Base-by-base conservation (phyloP, 2,888 invertebrate genomes). In the Nezara viridula region DNA sequence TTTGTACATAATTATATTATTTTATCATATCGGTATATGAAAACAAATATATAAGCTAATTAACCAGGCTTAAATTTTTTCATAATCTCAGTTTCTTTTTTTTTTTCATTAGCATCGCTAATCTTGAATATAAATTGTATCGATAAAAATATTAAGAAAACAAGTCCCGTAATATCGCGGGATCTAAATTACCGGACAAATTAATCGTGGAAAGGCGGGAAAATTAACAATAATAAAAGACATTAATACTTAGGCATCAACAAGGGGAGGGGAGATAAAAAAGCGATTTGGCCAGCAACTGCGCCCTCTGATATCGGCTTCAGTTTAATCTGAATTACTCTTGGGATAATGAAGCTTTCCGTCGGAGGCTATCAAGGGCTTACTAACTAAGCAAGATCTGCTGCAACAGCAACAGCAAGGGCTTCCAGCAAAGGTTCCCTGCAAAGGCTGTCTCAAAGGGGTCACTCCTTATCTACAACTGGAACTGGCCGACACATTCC, bases 191-290 rank as follows among this genome's bases (percentile, higher is more conserved):
- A 66, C 66, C 32, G 66, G 66, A 66, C 32, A 32, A 32, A 66
- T 66, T 66, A 66, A 66, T 66, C 7, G 32, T 32, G 66, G 32
- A 32, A 66, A 66, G 32, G 19, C 66, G 32, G 16, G 16, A 6
- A 19, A 66, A 66, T 66, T 66, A 66, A 66, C 66, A 66, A 66
- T 66, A 66, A 66, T 66, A 32, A 66, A 66, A 66, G 66, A 32
- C 66, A 66, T 66, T 66, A 66, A 66, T 66, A 19, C 66, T 32
- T 19, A 19, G 19, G 32, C 66, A 66, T 66, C 16, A 66, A 66
- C 66, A 37, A 3, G 66, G 7, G 44, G 10, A 32, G 19, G 32
- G 66, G 32, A 66, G 66, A 66, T 66, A 66, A 66, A 66, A 66
- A 66, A 66, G 66, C 14, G 66, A 66, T 66, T 66, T 66, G 19